These are phyloP conservation scores for Apis florea DNA, from an alignment of 1,140 invertebrate species.

Conservation along the genomic window DNA sequence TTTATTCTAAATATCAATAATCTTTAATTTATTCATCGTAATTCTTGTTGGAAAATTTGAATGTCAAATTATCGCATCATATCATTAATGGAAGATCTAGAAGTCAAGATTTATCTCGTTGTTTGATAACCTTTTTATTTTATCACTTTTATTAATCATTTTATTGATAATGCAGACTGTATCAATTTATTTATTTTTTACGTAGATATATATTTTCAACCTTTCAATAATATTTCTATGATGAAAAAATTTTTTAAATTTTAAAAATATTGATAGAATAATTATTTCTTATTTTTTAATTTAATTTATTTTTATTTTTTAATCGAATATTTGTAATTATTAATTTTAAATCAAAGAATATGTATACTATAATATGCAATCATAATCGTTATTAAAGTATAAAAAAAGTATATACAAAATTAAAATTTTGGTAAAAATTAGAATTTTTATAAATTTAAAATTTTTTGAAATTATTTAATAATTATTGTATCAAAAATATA, in stretches of 20 bases:
- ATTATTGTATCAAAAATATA: not conserved
- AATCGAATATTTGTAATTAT: no score
- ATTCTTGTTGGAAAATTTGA: not conserved
- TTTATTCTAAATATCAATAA: not conserved
- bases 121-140: not conserved
- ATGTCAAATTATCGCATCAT: no score
- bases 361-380: no score
- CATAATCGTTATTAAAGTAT: not conserved
- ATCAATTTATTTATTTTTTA: not conserved
- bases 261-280: no score
- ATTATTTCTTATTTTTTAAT: no score
- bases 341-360: no score
- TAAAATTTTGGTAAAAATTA: not conserved
- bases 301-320: no score
- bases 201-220: not conserved
- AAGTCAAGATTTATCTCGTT: constrained; percentile 14
- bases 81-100: not conserved
- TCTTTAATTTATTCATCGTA: not conserved
- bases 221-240: no score
- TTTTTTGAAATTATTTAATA: not conserved
- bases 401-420: not conserved
- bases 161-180: not conserved
- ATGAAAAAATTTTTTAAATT: no score
- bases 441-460: no score
- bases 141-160: not conserved